Conservation (phyloP, 1,140 invertebrate species). For the Aphidius gifuensis region DNA sequence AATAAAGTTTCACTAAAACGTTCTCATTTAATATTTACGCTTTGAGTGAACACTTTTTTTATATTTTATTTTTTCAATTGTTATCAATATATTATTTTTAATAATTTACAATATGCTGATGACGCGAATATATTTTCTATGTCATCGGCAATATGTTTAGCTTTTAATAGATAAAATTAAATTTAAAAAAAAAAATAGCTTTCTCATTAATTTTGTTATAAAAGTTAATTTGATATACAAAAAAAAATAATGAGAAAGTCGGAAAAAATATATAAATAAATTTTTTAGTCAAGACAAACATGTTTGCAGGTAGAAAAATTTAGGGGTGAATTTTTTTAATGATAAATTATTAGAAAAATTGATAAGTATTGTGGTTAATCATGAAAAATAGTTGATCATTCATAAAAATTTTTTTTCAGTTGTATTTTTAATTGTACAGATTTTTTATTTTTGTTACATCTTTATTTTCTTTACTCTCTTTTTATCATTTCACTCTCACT, state of each 20-base stretch:
- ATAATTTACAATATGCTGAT: constrained; percentile 12
- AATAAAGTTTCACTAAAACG: constrained; percentile 18
- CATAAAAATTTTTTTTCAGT: background rate
- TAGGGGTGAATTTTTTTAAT: no score
- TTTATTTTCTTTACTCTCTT: constrained; percentile 14
- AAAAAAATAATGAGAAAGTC: no score
- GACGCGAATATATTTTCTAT: constrained; percentile 17
- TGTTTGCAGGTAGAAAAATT: no score
- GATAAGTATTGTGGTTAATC: no score
- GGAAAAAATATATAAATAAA: no score
- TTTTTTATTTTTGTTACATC: background rate
- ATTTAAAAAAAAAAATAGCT: constrained; percentile 5
- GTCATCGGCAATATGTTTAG: constrained; percentile 9
- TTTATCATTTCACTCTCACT: constrained; percentile 17
- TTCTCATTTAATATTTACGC: constrained; percentile 23
- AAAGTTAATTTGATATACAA: no score
- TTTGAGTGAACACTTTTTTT: constrained; percentile 8
- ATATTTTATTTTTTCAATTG: constrained; percentile 2
- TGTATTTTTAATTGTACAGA: constrained; percentile 2
- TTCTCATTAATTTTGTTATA: background rate
- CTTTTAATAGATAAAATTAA: constrained; percentile 1
- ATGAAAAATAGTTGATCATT: background rate
- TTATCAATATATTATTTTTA: constrained; percentile 3
- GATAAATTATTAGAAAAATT: no score
- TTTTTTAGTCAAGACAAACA: no score